Evolutionary conservation across 2,888 invertebrate species (phyloP).

Genomic region (Bellardia pandia): DNA sequence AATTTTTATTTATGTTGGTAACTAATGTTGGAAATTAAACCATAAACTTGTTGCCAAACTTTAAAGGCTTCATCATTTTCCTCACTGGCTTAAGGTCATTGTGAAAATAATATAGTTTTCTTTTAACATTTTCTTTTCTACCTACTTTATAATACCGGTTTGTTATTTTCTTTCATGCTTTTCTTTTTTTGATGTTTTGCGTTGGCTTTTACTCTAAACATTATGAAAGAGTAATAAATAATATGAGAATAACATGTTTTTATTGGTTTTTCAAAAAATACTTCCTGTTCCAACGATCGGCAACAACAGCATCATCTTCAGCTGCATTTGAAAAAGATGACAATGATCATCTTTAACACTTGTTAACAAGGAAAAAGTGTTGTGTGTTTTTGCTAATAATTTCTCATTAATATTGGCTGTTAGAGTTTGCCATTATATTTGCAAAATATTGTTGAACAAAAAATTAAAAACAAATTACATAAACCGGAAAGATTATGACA

Average conservation of each 20-base stretch:
- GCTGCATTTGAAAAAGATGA: slow-evolving; percentile 7
- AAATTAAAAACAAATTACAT: slow-evolving; percentile 44
- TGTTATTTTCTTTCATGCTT: slow-evolving; percentile 33
- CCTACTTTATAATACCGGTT: slow-evolving; percentile 43
- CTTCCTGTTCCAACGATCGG: slow-evolving; percentile 62
- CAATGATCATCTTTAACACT: slow-evolving; percentile 60
- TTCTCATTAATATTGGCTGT: slow-evolving; percentile 46
- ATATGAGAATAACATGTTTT: slow-evolving; percentile 64
- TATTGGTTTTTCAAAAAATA: slow-evolving; percentile 60
- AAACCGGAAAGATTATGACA: slow-evolving; percentile 54
- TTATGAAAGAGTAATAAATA: slow-evolving; percentile 27
- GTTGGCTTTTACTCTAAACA: slow-evolving; percentile 14
- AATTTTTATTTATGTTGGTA: slow-evolving; percentile 26
- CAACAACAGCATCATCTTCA: slow-evolving; percentile 42
- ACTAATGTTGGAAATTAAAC: slow-evolving; percentile 4
- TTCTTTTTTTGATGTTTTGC: neutral
- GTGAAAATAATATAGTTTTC: slow-evolving; percentile 43
- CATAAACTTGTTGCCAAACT: slow-evolving; percentile 65
- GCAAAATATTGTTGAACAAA: slow-evolving; percentile 7
- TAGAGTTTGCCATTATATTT: neutral
- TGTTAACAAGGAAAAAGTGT: slow-evolving; percentile 63
- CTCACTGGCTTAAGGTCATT: slow-evolving; percentile 67
- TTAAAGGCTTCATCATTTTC: slow-evolving; percentile 21
- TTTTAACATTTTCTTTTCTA: slow-evolving; percentile 26
- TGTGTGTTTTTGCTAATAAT: slow-evolving; percentile 30